A percentile compares a stretch with the other conserved stretches of the same genome.
These are phyloP conservation scores for Ochotona princeps DNA, from an alignment of 2,113 vertebrate species.

Conservation along the genomic window DNA sequence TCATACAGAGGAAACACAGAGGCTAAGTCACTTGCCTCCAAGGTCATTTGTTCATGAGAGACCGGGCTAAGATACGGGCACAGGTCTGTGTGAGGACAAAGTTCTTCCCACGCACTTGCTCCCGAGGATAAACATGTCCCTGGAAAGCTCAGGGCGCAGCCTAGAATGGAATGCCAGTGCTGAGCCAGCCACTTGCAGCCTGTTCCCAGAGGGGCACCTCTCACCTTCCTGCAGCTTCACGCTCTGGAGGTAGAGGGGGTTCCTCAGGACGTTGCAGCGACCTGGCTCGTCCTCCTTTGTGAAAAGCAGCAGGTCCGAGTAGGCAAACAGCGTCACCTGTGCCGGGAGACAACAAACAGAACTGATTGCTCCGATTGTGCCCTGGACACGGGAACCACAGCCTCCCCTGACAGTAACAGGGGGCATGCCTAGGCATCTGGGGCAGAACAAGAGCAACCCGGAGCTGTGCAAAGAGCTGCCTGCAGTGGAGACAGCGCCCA, in stretches of 20 bases:
- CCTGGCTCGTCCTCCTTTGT: conserved; percentile 95
- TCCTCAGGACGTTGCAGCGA: conserved; percentile 94
- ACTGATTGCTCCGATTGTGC: background rate
- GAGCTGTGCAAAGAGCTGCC: background rate
- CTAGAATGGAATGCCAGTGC: background rate
- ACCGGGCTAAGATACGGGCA: background rate
- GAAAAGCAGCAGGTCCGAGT: conserved; percentile 95
- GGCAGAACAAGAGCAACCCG: background rate
- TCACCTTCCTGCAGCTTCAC: conserved; percentile 95
- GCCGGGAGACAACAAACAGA: conserved; percentile 47
- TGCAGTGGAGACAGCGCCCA: too few species aligned
- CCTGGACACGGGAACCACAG: background rate
- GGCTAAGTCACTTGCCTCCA: background rate
- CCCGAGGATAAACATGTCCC: background rate
- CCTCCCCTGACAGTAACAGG: background rate
- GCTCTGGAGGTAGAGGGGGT: conserved; percentile 94
- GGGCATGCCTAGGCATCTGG: background rate
- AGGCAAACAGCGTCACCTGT: conserved; percentile 96
- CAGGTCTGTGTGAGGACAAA: background rate
- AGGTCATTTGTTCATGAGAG: background rate
- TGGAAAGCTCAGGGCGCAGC: background rate
- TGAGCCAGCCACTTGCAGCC: background rate
- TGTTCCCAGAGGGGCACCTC: background rate
- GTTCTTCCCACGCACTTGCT: background rate
- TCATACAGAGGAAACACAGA: background rate